A percentile compares a stretch with the other conserved stretches of the same genome.
phyloP scores from a whole-genome alignment of 1,140 invertebrate genomes.

The Drosophila nannoptera region DNA sequence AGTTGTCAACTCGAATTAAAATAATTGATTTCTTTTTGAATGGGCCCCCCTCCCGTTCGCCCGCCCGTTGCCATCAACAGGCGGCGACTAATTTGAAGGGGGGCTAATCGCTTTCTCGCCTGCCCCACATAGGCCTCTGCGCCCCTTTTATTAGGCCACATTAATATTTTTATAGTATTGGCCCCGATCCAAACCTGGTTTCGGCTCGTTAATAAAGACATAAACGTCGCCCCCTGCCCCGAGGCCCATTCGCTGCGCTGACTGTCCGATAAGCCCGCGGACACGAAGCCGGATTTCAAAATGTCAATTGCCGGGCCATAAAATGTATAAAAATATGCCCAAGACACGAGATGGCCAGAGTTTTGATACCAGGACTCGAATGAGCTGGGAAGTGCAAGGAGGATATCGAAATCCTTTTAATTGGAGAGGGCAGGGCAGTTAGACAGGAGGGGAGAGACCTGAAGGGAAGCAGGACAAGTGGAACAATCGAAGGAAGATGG shows the following conservation, averaged over 20 bases:
- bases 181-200: slow-evolving; percentile 10
- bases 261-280: slow-evolving; percentile 13
- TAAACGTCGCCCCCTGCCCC: slow-evolving; percentile 30
- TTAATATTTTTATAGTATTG: slow-evolving; percentile 72
- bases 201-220: slow-evolving; percentile 71
- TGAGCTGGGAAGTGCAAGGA: neutral
- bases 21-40: slow-evolving; percentile 75
- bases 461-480: no score
- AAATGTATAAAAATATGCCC: slow-evolving; percentile 8
- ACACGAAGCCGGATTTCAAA: neutral
- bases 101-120: slow-evolving; percentile 70
- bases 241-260: slow-evolving; percentile 11
- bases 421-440: no score
- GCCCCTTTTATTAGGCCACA: slow-evolving; percentile 59
- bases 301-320: slow-evolving; percentile 20
- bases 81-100: slow-evolving; percentile 28
- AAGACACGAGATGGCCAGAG: neutral
- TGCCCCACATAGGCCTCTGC: slow-evolving; percentile 40
- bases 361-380: neutral
- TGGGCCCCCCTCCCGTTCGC: slow-evolving; percentile 43
- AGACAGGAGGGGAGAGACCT: no score
- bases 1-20: slow-evolving; percentile 74
- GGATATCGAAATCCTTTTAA: neutral
- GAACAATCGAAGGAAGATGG: no score
- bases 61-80: slow-evolving; percentile 58